These are phyloP conservation scores for Enteromius radiatus DNA, from an alignment of 2,797 vertebrate genomes.

Conservation along the genomic window DNA sequence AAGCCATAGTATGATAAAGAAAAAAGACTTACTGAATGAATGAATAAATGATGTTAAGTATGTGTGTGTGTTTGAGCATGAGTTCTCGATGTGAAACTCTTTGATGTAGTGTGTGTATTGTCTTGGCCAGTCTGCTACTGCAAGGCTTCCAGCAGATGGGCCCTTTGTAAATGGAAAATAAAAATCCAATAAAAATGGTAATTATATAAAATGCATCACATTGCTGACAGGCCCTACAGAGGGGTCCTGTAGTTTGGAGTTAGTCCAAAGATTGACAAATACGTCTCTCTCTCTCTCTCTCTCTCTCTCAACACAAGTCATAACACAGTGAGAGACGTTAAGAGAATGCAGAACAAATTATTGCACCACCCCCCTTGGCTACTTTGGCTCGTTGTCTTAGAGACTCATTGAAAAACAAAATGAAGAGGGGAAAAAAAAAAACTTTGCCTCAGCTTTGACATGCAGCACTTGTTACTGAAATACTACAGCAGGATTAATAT, in stretches of 20 bases:
- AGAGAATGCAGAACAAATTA: constrained; percentile 68
- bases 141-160: constrained; percentile 80
- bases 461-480: constrained; percentile 54
- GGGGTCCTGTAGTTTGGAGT: constrained; percentile 66
- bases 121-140: constrained; percentile 72
- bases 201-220: constrained; percentile 78
- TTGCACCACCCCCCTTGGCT: constrained; percentile 58
- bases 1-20: background rate
- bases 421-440: constrained; percentile 28
- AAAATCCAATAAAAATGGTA: constrained; percentile 89
- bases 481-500: constrained; percentile 61
- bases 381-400: constrained; percentile 58
- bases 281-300: constrained; percentile 57
- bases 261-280: constrained; percentile 73
- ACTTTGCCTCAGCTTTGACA: constrained; percentile 48
- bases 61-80: constrained; percentile 28
- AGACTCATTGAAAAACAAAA: constrained; percentile 40
- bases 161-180: constrained; percentile 81
- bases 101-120: constrained; percentile 72
- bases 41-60: constrained; percentile 36
- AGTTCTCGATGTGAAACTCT: constrained; percentile 56
- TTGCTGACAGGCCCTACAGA: constrained; percentile 69
- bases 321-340: constrained; percentile 64
- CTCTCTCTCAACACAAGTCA: constrained; percentile 60
- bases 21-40: constrained; percentile 15